A percentile compares a stretch with the other conserved stretches of the same genome.
These are phyloP conservation scores for Blastobasis lacticolella DNA, from an alignment of 2,888 invertebrate genomes.

Conservation along the genomic window DNA sequence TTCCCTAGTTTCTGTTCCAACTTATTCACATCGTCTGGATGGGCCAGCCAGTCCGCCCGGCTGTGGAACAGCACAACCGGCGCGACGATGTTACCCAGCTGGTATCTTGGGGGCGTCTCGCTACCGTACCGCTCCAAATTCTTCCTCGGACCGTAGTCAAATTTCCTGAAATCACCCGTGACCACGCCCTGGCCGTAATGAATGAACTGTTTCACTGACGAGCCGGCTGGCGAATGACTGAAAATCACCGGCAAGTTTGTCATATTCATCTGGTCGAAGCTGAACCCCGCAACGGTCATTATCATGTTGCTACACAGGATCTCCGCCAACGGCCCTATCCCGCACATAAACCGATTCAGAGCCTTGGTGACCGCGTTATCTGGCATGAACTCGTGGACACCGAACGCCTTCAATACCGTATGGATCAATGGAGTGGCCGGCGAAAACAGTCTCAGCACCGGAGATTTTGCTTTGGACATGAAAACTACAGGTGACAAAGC, in stretches of 20 bases:
- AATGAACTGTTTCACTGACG: conserved; percentile 40
- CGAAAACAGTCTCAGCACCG: conserved; percentile 40
- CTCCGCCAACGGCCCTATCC: background rate
- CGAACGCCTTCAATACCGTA: conserved; percentile 41
- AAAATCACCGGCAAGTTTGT: conserved; percentile 19
- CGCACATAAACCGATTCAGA: background rate
- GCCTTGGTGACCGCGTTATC: background rate
- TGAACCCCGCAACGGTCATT: background rate
- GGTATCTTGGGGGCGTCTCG: conserved; percentile 36
- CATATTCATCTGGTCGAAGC: background rate
- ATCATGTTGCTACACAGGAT: background rate
- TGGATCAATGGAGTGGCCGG: conserved; percentile 31
- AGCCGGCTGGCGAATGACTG: conserved; percentile 46
- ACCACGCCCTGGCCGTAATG: conserved; percentile 42
- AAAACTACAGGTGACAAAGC: conserved; percentile 75
- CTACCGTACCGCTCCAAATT: conserved; percentile 39
- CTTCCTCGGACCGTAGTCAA: conserved; percentile 35
- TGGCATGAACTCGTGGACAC: conserved; percentile 79
- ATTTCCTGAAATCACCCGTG: conserved; percentile 35
- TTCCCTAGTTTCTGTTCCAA: conserved; percentile 67
- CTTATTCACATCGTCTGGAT: conserved; percentile 12
- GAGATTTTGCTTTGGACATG: conserved; percentile 50
- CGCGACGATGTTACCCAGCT: conserved; percentile 31
- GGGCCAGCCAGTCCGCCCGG: too few relatives aligned
- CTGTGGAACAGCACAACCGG: conserved; percentile 21